These are phyloP conservation scores for Frankliniella intonsa DNA, from an alignment of 2,888 invertebrate genomes.

Conservation along the genomic window DNA sequence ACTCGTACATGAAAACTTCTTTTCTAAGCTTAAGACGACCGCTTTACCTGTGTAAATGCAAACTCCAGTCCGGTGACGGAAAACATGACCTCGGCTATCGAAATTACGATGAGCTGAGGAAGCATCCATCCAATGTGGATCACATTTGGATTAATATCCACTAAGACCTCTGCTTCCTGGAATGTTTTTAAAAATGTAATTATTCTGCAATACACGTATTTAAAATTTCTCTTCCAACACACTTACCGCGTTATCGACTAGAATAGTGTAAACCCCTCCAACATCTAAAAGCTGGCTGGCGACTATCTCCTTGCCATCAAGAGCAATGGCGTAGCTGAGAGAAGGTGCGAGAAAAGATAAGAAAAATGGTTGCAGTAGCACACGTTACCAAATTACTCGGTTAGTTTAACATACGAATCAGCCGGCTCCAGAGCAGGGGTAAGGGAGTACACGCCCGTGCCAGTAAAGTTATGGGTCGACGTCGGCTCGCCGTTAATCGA, in stretches of 20 bases:
- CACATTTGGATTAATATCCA: slow-evolving; percentile 57
- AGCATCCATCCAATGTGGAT: slow-evolving; percentile 80
- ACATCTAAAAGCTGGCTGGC: slow-evolving; percentile 45
- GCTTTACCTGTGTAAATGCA: slow-evolving; percentile 75
- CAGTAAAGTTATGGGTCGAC: background rate
- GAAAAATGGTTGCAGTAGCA: no score
- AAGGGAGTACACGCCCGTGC: background rate
- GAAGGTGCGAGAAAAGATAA: no score
- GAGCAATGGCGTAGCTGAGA: slow-evolving; percentile 44
- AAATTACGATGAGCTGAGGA: slow-evolving; percentile 90
- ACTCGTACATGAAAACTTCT: no score
- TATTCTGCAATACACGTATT: background rate
- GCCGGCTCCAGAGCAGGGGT: no score
- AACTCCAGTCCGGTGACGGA: slow-evolving; percentile 94
- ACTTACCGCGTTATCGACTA: slow-evolving; percentile 41
- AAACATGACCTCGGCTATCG: slow-evolving; percentile 92
- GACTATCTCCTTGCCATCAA: slow-evolving; percentile 44
- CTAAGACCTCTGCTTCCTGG: slow-evolving; percentile 40
- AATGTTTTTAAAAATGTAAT: background rate
- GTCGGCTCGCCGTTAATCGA: background rate
- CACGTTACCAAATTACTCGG: no score
- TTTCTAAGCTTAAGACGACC: no score
- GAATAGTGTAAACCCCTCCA: slow-evolving; percentile 64
- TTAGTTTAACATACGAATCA: no score
- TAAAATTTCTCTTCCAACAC: background rate